Evolutionary conservation across 37 sponge, comb jelly and placozoan genomes (phyloP).

Genomic region (Cladorhizidae sp.): DNA sequence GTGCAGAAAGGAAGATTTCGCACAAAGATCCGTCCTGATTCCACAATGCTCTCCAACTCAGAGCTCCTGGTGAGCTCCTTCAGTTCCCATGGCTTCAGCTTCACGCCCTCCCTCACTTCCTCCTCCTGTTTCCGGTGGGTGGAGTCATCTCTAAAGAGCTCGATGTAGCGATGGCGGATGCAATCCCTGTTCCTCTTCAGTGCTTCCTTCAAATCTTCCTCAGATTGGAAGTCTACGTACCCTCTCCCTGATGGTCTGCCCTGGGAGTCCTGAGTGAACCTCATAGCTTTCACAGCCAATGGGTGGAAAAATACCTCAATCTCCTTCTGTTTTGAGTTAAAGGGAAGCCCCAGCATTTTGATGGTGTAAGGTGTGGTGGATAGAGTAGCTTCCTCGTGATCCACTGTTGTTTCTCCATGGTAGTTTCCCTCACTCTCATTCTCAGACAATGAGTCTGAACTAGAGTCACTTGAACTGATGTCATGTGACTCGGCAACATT

Average conservation of each 20-base stretch:
- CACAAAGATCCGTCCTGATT: constrained; percentile 91
- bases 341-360: constrained; percentile 92
- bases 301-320: constrained; percentile 92
- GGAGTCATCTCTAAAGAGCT: constrained; percentile 77
- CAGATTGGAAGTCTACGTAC: constrained; percentile 86
- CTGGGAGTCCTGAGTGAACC: constrained; percentile 60
- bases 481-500: too few relatives aligned
- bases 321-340: constrained; percentile 74
- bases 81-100: constrained; percentile 73
- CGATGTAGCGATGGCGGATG: constrained; percentile 86
- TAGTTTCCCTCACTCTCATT: background rate
- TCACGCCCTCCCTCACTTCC: background rate
- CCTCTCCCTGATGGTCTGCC: constrained; percentile 89
- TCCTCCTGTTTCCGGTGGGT: constrained; percentile 3
- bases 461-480: too few relatives aligned
- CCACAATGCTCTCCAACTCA: constrained; percentile 53
- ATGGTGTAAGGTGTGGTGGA: constrained; percentile 63
- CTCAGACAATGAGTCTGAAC: too few relatives aligned
- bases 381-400: background rate
- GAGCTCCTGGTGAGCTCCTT: constrained; percentile 4
- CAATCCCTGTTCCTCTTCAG: constrained; percentile 81
- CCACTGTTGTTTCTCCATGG: background rate
- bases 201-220: constrained; percentile 76
- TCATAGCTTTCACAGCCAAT: constrained; percentile 43
- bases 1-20: constrained; percentile 87